Evolutionary conservation across 2,888 invertebrate species (phyloP), one percentile per base, ranked within the genome.

Genomic region (Microplitis deprimator): DNA sequence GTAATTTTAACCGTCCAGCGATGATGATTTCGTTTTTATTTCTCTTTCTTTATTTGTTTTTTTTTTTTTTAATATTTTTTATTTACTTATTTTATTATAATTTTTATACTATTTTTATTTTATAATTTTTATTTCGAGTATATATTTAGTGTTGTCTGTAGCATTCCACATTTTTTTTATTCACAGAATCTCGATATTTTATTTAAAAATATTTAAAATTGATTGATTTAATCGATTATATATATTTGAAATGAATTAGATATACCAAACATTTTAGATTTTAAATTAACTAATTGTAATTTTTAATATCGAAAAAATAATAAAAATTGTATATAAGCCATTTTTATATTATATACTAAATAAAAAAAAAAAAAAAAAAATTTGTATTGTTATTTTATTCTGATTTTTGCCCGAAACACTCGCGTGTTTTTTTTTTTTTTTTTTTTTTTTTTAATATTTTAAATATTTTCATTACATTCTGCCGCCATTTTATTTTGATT

Each of bases 1-100:
- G 86, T 86, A 87, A 87, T 86, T 81, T 83, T 85, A 85, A 87
- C 88, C 88, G 88, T 89, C 88, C 88, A 88, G 87, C 38, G 61
- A 74, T 85, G 84, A 85, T 85, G 86, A 86, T 85, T 87, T 87
- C 83, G 84, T 80, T 82, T 81, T 79, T 80, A 73, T 80, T 84
- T 82, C 80, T 83, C 83, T 82, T 79, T 83, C 80, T 83, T 84
- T 82, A 82, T 84, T 82, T 84, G 84, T 79, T 84, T 84, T 82
- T 74, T 81, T 82, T 74, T 81, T 82, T 79, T 75, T 73, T 17
- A 75, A 78, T 80, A 68, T 81, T 78, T 79, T 80, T 80, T 82
- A 79, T 72, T 75, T 68, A 68, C 67, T 29, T 68, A 38, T 50
- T 29, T 29, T 29, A 29, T 29, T 0, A 2, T 74, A 59, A 41